Percentiles rank a stretch among this genome's conserved stretches.
Conservation (phyloP, 2,888 invertebrate genomes). For the Caenorhabditis sp. region DNA sequence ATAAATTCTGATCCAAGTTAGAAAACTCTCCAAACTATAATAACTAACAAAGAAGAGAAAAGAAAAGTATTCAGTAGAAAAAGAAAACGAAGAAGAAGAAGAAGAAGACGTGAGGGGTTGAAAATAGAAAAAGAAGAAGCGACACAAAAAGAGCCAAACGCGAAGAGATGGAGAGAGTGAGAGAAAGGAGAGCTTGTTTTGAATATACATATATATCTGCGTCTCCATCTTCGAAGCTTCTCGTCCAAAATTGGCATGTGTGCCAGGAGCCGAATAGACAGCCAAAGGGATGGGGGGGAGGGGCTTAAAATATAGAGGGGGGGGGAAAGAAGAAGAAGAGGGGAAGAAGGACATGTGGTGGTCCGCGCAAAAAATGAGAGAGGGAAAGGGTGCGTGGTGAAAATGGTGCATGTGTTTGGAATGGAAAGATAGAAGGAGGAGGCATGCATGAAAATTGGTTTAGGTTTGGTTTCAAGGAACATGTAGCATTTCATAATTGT, state of each 20-base stretch:
- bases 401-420: neutral
- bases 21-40: no score
- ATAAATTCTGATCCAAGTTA: no score
- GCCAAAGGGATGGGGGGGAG: neutral
- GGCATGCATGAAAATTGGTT: no score
- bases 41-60: neutral
- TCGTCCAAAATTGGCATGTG: neutral
- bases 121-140: no score
- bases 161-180: no score
- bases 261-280: neutral
- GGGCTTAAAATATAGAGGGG: neutral
- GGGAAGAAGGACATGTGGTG: neutral
- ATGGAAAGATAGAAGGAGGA: no score
- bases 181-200: neutral
- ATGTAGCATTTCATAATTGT: no score
- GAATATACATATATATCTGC: neutral
- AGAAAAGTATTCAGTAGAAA: neutral
- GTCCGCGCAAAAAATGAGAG: neutral
- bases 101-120: no score
- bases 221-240: neutral
- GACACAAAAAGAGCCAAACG: neutral
- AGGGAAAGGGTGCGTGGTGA: neutral
- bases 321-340: conserved; percentile 5
- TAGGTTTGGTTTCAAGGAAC: no score
- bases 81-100: neutral